Conservation (phyloP, 1,140 invertebrate species). For the Lucilia sericata region DNA sequence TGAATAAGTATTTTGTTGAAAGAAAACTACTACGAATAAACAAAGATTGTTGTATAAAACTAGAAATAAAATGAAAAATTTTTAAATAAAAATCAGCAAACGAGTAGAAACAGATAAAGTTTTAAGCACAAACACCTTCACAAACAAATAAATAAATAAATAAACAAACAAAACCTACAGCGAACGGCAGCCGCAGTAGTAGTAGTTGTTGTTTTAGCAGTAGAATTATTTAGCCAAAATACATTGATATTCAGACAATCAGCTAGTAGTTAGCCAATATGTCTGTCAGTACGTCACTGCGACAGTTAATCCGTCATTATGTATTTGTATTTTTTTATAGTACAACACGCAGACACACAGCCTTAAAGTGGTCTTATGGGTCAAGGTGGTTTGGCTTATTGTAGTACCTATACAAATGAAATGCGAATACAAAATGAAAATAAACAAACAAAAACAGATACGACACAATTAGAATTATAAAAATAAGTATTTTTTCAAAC, state of each 20-base stretch:
- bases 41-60: neutral
- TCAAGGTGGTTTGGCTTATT: slow-evolving; percentile 22
- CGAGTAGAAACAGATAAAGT: neutral
- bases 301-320: neutral
- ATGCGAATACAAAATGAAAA: neutral
- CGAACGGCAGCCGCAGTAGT: neutral
- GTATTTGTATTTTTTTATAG: neutral
- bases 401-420: neutral
- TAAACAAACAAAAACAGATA: neutral
- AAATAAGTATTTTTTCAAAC: neutral
- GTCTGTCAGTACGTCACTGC: neutral
- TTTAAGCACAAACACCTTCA: too few species aligned
- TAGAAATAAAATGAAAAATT: neutral
- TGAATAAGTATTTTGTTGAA: too few species aligned
- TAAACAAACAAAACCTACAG: neutral
- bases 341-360: slow-evolving; percentile 18
- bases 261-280: neutral
- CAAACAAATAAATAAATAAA: too few species aligned
- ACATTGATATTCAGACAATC: neutral
- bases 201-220: neutral
- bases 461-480: neutral
- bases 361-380: slow-evolving; percentile 22
- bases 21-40: neutral
- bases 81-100: too few species aligned
- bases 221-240: neutral